Evolutionary conservation across 2,113 vertebrate genomes (phyloP).

Genomic region (Hemiprocne comata): DNA sequence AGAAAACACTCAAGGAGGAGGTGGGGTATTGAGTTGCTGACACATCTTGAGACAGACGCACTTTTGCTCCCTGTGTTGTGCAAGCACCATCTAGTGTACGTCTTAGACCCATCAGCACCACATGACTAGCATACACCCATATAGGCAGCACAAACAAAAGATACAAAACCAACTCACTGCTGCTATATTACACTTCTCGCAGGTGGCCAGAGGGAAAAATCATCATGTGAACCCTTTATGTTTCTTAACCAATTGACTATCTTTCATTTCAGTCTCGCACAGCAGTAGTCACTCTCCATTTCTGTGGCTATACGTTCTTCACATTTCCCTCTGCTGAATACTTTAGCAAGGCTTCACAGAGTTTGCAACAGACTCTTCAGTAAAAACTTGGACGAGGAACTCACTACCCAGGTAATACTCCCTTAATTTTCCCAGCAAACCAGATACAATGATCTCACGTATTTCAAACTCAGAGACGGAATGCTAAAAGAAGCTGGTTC

Average conservation of each 20-base stretch:
- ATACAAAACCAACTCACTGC: neutral
- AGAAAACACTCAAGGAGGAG: neutral
- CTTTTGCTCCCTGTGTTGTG: conserved; percentile 24
- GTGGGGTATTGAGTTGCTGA: neutral
- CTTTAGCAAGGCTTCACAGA: neutral
- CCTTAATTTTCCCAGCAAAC: neutral
- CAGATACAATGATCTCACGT: neutral
- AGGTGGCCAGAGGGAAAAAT: neutral
- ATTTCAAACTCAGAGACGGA: neutral
- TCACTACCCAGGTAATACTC: neutral
- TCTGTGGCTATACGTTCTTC: neutral
- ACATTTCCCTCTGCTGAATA: neutral
- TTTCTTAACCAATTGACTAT: neutral
- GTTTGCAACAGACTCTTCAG: neutral
- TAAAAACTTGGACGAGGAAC: neutral
- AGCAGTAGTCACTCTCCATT: neutral
- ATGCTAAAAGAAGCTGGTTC: neutral
- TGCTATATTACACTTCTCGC: neutral
- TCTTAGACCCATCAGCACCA: neutral
- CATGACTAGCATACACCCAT: neutral
- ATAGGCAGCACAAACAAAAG: neutral
- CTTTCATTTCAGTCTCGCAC: neutral
- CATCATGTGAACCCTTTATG: neutral
- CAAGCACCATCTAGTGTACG: conserved; percentile 71
- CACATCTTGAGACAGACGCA: neutral